Conservation (phyloP, 2,888 invertebrate species). For the Elgonia sp. region DNA sequence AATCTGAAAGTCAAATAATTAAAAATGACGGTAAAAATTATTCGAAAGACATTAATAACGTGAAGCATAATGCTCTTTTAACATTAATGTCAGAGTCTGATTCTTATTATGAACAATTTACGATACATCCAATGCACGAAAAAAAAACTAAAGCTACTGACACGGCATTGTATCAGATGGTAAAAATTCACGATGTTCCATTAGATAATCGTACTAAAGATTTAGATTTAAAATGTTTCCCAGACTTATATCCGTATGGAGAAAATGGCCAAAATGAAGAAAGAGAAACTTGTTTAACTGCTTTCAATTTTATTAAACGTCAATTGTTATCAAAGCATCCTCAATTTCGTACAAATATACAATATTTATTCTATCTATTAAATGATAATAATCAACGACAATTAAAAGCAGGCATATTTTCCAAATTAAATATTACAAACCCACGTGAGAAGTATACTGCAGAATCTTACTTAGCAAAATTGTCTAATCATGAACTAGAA, state of each 20-base stretch:
- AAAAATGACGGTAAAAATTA: not conserved
- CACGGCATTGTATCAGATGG: slow-evolving; percentile 46
- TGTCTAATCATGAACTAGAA: slow-evolving; percentile 72
- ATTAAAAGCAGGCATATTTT: slow-evolving; percentile 75
- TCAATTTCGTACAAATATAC: slow-evolving; percentile 77
- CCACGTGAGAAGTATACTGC: slow-evolving; percentile 12
- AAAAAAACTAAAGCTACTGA: slow-evolving; percentile 34
- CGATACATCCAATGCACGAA: slow-evolving; percentile 53
- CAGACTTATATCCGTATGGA: slow-evolving; percentile 70
- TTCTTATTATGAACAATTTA: slow-evolving; percentile 50
- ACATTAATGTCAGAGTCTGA: slow-evolving; percentile 16
- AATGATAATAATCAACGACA: slow-evolving; percentile 78
- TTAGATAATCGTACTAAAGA: slow-evolving; percentile 70
- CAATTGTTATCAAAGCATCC: slow-evolving; percentile 77
- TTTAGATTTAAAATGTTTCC: slow-evolving; percentile 75
- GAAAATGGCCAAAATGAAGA: slow-evolving; percentile 72
- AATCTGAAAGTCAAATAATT: not conserved
- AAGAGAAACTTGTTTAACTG: slow-evolving; percentile 66
- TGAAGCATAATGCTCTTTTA: slow-evolving; percentile 58
- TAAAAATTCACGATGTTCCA: slow-evolving; percentile 71
- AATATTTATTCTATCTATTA: slow-evolving; percentile 79
- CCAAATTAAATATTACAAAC: not conserved
- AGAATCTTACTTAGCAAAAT: slow-evolving; percentile 32
- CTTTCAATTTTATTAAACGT: slow-evolving; percentile 75
- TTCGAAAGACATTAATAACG: not conserved